Percentiles rank a stretch among this genome's conserved stretches.
These are phyloP conservation scores for Diachasma alloeum DNA, from an alignment of 1,140 invertebrate genomes.

Conservation along the genomic window DNA sequence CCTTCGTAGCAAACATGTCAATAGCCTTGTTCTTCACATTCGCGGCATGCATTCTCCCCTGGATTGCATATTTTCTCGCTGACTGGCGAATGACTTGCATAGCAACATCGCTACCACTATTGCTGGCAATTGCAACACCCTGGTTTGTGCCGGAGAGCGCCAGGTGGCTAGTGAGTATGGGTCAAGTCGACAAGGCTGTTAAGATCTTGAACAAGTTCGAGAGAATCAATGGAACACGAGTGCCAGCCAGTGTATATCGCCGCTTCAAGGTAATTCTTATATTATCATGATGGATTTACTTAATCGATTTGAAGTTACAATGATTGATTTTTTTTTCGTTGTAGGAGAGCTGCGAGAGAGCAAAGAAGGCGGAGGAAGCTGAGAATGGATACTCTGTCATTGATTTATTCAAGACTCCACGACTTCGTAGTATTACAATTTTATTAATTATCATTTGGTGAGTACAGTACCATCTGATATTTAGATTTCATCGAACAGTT, in stretches of 20 bases:
- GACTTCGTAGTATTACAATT: conserved; percentile 75
- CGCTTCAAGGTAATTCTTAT: conserved; percentile 71
- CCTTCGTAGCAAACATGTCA: conserved; percentile 89
- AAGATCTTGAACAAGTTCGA: conserved; percentile 82
- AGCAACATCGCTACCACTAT: conserved; percentile 77
- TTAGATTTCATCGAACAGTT: too few species aligned
- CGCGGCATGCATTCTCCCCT: conserved; percentile 79
- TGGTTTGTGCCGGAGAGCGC: conserved; percentile 85
- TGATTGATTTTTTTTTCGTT: conserved; percentile 36
- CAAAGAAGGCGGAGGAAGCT: conserved; percentile 73
- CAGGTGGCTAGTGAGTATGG: conserved; percentile 85
- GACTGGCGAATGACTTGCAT: conserved; percentile 81
- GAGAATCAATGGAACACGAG: conserved; percentile 77
- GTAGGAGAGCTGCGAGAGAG: conserved; percentile 72
- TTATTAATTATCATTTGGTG: conserved; percentile 81
- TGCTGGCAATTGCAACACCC: conserved; percentile 74
- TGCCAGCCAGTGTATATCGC: conserved; percentile 76
- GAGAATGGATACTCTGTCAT: conserved; percentile 77
- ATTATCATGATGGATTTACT: background rate
- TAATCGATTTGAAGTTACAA: background rate
- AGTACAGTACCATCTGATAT: too few species aligned
- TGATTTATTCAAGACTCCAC: conserved; percentile 79
- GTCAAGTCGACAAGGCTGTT: conserved; percentile 79
- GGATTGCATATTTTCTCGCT: conserved; percentile 80
- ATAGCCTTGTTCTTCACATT: conserved; percentile 88